Conservation (phyloP, 2,888 invertebrate genomes). For the Himalopsyche kuldschensis region DNA sequence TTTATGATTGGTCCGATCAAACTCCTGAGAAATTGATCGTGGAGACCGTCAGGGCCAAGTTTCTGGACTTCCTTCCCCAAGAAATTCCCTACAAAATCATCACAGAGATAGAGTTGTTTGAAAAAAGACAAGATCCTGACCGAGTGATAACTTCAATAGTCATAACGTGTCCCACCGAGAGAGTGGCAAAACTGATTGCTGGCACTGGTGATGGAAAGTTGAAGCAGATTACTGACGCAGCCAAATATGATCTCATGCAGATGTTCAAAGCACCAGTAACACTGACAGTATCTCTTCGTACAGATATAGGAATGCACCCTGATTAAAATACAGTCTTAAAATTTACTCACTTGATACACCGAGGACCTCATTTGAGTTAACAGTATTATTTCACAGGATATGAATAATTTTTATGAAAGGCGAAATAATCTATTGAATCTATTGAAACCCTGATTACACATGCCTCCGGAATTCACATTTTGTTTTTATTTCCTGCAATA, state of each 20-base stretch:
- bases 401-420: too few relatives aligned
- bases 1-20: conserved; percentile 73
- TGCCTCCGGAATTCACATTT: too few relatives aligned
- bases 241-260: conserved; percentile 66
- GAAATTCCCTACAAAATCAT: conserved; percentile 84
- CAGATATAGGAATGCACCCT: not conserved
- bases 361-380: too few relatives aligned
- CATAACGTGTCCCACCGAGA: conserved; percentile 65
- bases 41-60: conserved; percentile 77
- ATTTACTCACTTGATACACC: too few relatives aligned
- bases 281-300: conserved; percentile 22
- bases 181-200: conserved; percentile 67
- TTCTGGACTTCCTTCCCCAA: conserved; percentile 79
- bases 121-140: conserved; percentile 57
- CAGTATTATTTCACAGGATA: too few relatives aligned
- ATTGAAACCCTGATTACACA: too few relatives aligned
- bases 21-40: conserved; percentile 68
- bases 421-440: too few relatives aligned
- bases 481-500: too few relatives aligned
- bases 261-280: conserved; percentile 64
- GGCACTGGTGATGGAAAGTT: conserved; percentile 71
- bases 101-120: conserved; percentile 68
- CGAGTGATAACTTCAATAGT: conserved; percentile 58
- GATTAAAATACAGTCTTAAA: not conserved
- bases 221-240: conserved; percentile 68